Base-by-base conservation (phyloP, 1,140 invertebrate genomes). In the Sinella curviseta region DNA sequence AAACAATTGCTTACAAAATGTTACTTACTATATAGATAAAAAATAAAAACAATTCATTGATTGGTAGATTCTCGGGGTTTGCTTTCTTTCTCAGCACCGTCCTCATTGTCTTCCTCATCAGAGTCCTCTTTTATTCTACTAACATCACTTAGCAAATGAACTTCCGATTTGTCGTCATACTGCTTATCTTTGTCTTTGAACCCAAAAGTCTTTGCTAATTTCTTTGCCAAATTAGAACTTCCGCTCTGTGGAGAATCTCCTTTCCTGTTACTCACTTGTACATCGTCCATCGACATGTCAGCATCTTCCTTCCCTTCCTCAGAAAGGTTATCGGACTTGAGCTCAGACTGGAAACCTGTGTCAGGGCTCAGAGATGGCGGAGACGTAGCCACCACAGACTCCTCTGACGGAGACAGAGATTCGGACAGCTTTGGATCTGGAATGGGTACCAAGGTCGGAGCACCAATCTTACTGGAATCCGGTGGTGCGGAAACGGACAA, bases 141-240 rank as follows among this genome's bases (percentile, higher is more conserved):
- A n/a, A 80, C 36, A 65, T 80, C 74, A 60, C 78, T 81, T 4
- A 83, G 36, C 1, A 83, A 76, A 79, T 83, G 82, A 28, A 79
- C 31, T 34, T 81, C 82, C 3, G 77, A n/a, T 28, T 75, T 79
- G 16, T 79, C 75, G 12, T 80, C 60, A 14, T 77, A 67, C 8
- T 54, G 35, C 24, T 60, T 70, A 17, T 55, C 3, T 36, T 79
- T 78, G 3, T 78, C 80, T 67, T 54, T 73, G 8, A 83, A 74
- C 14, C 82, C 82, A 16, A 83, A 78, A 28, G 82, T 79, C 48
- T 83, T 83, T 2, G 80, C 82, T 16, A 83, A 33, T 36, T 76
- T 75, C 8, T 67, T 30, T 12, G 79, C 36, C n/a, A 83, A 65
- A n/a, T 55, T 83, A 14, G 74, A 77, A 28, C 75, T 57, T 74